Percentiles rank a stretch among this genome's conserved stretches.
Conservation (phyloP, 2,888 invertebrate species). For the Synanthedon tipuliformis region DNA sequence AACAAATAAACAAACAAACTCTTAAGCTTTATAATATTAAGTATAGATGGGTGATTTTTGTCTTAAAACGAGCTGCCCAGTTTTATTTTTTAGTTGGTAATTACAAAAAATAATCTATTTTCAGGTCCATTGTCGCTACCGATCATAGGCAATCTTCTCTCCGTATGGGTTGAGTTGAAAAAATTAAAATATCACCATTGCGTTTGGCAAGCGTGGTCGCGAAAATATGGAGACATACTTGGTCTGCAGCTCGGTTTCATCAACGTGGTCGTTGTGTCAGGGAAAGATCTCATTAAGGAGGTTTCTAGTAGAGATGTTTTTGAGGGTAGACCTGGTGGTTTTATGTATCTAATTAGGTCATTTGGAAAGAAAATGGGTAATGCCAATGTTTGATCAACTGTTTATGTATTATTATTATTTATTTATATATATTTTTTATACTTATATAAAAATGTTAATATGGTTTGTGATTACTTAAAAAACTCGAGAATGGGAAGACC, state of each 20-base stretch:
- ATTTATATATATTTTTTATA: background rate
- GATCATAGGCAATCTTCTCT: slow-evolving; percentile 44
- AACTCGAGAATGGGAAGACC: too few species aligned
- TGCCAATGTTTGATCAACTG: background rate
- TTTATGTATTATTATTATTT: too few species aligned
- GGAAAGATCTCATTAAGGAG: slow-evolving; percentile 73
- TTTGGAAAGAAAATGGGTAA: slow-evolving; percentile 77
- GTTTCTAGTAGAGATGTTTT: slow-evolving; percentile 74
- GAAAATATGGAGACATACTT: slow-evolving; percentile 73
- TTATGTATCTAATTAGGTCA: slow-evolving; percentile 76
- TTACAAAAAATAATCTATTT: too few species aligned
- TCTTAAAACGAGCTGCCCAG: too few species aligned
- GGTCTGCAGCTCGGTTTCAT: slow-evolving; percentile 74
- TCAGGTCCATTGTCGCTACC: slow-evolving; percentile 44
- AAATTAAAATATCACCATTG: slow-evolving; percentile 58
- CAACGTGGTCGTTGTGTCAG: slow-evolving; percentile 73
- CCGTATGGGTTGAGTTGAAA: slow-evolving; percentile 34
- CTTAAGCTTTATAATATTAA: too few species aligned
- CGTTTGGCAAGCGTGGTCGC: slow-evolving; percentile 71
- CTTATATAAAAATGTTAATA: background rate
- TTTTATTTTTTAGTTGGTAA: too few species aligned
- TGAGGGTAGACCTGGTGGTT: slow-evolving; percentile 79
- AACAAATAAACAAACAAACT: too few species aligned
- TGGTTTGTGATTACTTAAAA: too few species aligned
- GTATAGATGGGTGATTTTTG: too few species aligned